Base-by-base conservation (phyloP, 2,113 vertebrate genomes). In the Cynopterus brachyotis region DNA sequence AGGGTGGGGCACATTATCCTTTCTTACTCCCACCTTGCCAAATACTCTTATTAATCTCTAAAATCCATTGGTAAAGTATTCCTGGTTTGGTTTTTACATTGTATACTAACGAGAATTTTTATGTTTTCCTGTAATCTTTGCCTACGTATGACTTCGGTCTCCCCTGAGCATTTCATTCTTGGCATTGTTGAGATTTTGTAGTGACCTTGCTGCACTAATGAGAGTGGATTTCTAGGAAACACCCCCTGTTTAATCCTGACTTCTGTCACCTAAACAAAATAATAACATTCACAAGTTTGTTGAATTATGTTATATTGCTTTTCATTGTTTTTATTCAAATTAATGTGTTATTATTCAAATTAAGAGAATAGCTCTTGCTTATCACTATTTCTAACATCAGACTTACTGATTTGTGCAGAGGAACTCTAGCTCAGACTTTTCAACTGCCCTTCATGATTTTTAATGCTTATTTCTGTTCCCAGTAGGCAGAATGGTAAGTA, bases 201-300 rank as follows among this genome's bases (percentile, higher is more conserved):
- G n/a, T 64, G 78, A 85, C 42, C 11, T 13, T 42, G 30, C 42
- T 66, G 26, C 37, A 73, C 30, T 92, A 47, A 76, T 69, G 73
- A 94, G 78, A 76, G 70, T 42, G 67, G 78, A 57, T 79, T 96
- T 87, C 45, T 73, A 78, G 60, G 84, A 67, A 79, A 59, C 37
- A 22, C 5, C 13, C 50, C 50, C 64, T 69, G 28, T 53, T 73
- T 57, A 87, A 45, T 83, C 57, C 22, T 60, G n/a, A 30, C 35
- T 60, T 9, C n/a, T 83, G 57, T 83, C 35, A 47, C 30, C 32
- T 57, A 45, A 84, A 19, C 76, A 81, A 15, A 83, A n/a, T 3
- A 75, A 35, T 85, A 16, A 24, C 45, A 7, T 26, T 80, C 50
- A 42, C 15, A 84, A 90, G 20, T 59, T 69, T 53, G 12, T 53